Percentiles rank a stretch among this genome's conserved stretches.
Evolutionary conservation across 1,140 invertebrate species (phyloP).

Genomic region (Aphidius ervi): DNA sequence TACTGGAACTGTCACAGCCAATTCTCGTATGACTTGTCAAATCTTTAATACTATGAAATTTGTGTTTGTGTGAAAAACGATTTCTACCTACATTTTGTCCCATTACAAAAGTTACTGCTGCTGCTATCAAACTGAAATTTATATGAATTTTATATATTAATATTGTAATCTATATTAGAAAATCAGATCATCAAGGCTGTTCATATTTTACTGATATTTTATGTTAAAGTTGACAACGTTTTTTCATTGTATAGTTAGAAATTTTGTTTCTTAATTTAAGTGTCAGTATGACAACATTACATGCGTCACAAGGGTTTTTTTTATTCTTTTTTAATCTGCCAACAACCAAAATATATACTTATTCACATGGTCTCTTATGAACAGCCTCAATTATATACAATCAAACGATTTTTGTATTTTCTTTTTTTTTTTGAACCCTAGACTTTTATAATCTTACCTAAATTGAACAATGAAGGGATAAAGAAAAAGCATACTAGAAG

Average conservation of each 20-base stretch:
- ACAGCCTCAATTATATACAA: not conserved
- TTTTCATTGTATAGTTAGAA: no score
- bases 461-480: conserved; percentile 64
- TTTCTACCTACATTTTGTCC: conserved; percentile 57
- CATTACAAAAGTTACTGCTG: conserved; percentile 62
- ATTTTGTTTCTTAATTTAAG: no score
- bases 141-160: conserved; percentile 1
- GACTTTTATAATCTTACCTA: conserved; percentile 42
- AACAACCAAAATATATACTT: no score
- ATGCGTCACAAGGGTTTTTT: no score
- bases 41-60: conserved; percentile 44
- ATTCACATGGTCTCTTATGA: no score
- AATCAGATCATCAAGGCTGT: no score
- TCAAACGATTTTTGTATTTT: no score
- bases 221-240: no score
- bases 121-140: conserved; percentile 56
- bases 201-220: no score
- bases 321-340: no score
- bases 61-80: conserved; percentile 36
- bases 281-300: no score
- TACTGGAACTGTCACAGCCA: conserved; percentile 58
- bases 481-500: conserved; percentile 59
- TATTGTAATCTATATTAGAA: no score
- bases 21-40: conserved; percentile 37
- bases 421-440: not conserved